These are phyloP conservation scores for Ganaspis brasiliensis DNA, from an alignment of 2,888 invertebrate genomes.

Conservation along the genomic window DNA sequence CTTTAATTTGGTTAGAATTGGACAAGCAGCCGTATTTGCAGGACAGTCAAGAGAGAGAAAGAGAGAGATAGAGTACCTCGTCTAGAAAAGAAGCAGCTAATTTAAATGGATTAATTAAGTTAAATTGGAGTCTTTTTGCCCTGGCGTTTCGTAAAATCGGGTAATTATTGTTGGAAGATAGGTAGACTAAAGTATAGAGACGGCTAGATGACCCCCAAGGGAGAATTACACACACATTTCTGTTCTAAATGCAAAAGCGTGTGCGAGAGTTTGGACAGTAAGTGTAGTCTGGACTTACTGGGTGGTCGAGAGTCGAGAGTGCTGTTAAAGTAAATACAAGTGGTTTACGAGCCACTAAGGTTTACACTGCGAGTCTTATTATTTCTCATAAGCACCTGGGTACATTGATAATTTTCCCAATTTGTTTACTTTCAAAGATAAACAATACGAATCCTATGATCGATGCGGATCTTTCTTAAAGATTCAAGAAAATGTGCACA, in stretches of 20 bases:
- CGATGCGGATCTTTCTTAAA: neutral
- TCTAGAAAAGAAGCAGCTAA: constrained; percentile 59
- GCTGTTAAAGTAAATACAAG: constrained; percentile 18
- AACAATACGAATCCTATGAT: neutral
- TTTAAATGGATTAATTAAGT: constrained; percentile 69
- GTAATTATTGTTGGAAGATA: constrained; percentile 30
- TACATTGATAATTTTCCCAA: constrained; percentile 6
- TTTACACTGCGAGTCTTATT: constrained; percentile 23
- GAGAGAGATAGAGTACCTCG: too few relatives aligned
- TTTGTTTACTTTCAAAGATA: neutral
- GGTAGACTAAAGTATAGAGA: constrained; percentile 41
- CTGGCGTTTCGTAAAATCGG: constrained; percentile 23
- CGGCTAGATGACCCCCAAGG: constrained; percentile 30
- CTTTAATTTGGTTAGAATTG: neutral
- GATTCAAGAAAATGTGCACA: too few relatives aligned
- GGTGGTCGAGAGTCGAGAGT: constrained; percentile 24
- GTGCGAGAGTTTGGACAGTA: constrained; percentile 4
- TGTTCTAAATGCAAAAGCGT: neutral
- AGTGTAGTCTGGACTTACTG: constrained; percentile 6
- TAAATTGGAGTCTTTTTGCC: constrained; percentile 59
- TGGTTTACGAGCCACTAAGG: constrained; percentile 25
- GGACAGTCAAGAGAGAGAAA: neutral
- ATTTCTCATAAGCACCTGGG: constrained; percentile 6
- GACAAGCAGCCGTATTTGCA: neutral
- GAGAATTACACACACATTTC: constrained; percentile 35